Evolutionary conservation across 2,113 vertebrate species (phyloP).

Genomic region (Syngnathoides biaculeatus): DNA sequence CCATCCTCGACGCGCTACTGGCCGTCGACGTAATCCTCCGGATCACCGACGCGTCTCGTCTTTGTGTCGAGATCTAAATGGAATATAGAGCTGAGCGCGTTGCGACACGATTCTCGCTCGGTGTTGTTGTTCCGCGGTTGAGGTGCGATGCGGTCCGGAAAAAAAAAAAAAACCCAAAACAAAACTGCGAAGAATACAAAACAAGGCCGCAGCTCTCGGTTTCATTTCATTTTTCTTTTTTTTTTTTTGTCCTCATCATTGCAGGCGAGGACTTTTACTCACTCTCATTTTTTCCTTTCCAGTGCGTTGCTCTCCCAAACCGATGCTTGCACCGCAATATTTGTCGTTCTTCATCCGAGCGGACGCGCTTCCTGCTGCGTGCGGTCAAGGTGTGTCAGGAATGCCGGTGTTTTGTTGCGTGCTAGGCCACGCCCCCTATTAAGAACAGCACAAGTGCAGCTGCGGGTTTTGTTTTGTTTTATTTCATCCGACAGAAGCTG

Average conservation of each 20-base stretch:
- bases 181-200: conserved; percentile 23
- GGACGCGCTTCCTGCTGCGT: not conserved
- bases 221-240: conserved; percentile 7
- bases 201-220: conserved; percentile 26
- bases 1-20: not conserved
- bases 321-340: not conserved
- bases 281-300: conserved; percentile 3
- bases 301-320: not conserved
- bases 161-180: conserved; percentile 31
- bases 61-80: not conserved
- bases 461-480: too few relatives aligned
- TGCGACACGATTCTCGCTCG: not conserved
- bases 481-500: too few relatives aligned
- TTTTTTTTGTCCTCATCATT: not conserved
- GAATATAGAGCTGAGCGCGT: not conserved
- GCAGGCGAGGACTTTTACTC: conserved; percentile 26
- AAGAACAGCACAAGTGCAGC: too few relatives aligned
- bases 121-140: conserved; percentile 19
- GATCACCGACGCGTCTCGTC: not conserved
- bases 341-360: not conserved
- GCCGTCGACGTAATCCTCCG: not conserved
- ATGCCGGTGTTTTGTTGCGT: too few relatives aligned
- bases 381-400: too few relatives aligned
- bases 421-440: too few relatives aligned
- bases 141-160: conserved; percentile 15